These are phyloP conservation scores for Masnerella sp. DNA, from an alignment of 2,888 invertebrate genomes.

Conservation along the genomic window DNA sequence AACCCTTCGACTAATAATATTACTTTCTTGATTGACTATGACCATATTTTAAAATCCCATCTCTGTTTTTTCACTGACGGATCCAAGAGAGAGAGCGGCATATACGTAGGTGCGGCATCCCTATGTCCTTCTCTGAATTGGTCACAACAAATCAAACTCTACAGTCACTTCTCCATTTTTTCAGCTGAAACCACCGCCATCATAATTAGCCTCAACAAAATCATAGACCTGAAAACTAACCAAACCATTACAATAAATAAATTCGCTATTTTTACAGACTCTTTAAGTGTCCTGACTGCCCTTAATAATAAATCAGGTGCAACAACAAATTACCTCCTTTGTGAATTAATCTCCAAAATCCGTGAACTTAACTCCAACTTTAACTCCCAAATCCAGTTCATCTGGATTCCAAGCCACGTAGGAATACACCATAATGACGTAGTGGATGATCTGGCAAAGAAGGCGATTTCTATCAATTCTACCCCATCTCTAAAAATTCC, in stretches of 20 bases:
- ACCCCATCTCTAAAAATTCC: background rate
- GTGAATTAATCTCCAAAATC: too few species aligned
- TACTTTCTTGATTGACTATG: background rate
- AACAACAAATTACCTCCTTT: too few species aligned
- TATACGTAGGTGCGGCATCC: slow-evolving; percentile 5
- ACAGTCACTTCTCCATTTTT: too few species aligned
- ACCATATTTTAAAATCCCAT: background rate
- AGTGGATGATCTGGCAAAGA: too few species aligned
- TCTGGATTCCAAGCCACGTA: too few species aligned
- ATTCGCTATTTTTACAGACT: background rate
- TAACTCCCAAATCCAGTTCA: background rate
- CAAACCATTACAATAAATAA: too few species aligned
- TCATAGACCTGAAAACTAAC: too few species aligned
- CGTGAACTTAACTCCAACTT: background rate
- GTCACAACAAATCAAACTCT: too few species aligned
- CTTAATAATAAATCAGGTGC: background rate
- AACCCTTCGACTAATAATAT: background rate
- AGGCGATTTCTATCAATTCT: background rate
- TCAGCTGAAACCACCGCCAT: background rate
- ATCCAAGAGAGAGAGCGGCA: slow-evolving; percentile 1
- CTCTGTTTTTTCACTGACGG: slow-evolving; percentile 3
- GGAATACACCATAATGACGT: too few species aligned
- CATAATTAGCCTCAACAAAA: background rate
- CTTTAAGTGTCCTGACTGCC: background rate
- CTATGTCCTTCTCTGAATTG: background rate